Base-by-base conservation (phyloP, 2,113 vertebrate genomes). In the Rhagologus leucostigma region DNA sequence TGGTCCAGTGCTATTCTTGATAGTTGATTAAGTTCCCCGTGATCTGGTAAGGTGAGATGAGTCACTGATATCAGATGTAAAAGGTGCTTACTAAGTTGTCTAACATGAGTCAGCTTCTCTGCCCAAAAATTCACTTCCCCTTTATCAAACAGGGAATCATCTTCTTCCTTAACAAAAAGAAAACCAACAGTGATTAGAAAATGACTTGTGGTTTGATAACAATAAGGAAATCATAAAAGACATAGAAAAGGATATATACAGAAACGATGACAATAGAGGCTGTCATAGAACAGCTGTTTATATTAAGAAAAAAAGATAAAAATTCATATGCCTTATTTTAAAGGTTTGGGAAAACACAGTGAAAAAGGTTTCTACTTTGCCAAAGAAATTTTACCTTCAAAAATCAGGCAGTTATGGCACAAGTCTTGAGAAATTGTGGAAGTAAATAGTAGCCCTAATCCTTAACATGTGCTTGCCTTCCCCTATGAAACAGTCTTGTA, bases 121-220 rank as follows among this genome's bases (percentile, higher is more conserved):
- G 98, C 99, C 99, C 99, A 99, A 92, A 99, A 98, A 96, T 99
- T 99, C 79, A 98, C 95, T 82, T 99, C 98, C 2, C 98, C 98
- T 97, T 99, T 99, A 95, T 99, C 99, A 94, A 99, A 99, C 77
- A 99, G 97, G 91, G 98, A 98, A 90, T 99, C 98, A 1, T 98
- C 99, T 86, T 99, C 99, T 59, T 98, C 98, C 99, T 99, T 93
- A 69, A 95, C 16, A 68, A 42, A 92, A 92, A 59, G 76, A 92
- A 96, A 84, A 91, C 0, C 49, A 96, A 16, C 24, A 87, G 47
- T 13, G 24, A 85, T 94, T 75, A 90, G 65, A 87, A 91, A 92
- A 84, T 47, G 0, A 73, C 73, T 44, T 35, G 8, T 13, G 4
- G 16, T 77, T 69, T 96, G 63, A n/a, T n/a, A 60, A 71, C 35